Evolutionary conservation across 1,140 invertebrate genomes (phyloP), one percentile per base, ranked within the genome.

Genomic region (Drosophila athabasca): DNA sequence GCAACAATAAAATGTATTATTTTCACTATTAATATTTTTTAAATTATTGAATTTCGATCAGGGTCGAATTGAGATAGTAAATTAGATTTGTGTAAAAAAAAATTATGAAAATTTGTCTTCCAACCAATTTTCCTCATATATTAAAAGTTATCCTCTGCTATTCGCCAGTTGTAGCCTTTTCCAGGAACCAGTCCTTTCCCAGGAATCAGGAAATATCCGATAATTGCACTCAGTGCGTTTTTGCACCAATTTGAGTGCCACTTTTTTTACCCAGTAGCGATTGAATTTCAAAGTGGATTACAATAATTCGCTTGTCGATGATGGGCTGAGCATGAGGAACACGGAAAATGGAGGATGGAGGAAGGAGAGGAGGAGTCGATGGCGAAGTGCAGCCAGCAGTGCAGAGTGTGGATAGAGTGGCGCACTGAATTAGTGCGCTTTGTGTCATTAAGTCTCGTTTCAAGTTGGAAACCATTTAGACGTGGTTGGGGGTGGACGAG

Each of bases 391-490:
- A 13, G 31, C 31, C 9, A 24, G 24, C 24, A 26, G 31, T 35
- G 24, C 53, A 17, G 39, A 31, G 45, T 43, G 6, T 17, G n/a
- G 39, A 15, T 8, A 0, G 15, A 51, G 24, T 48, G 44, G 50
- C 41, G 43, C 52, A 59, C 67, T 58, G 78, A 85, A 85, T 85
- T 85, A 87, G 82, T 81, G 82, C 82, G 82, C 82, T 87, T 85
- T 77, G 82, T 85, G 81, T 87, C 77, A 85, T 85, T 85, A 87
- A 81, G 77, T 68, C 62, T 81, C 82, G 82, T 68, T 85, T 87
- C 82, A 85, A 68, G 45, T 75, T 78, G 77, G 78, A 51, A 57
- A 75, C 71, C 72, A 75, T 75, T 77, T 77, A 13, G 24, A 19
- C 24, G 24, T 5, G 24, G 5, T 19, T 19, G 17, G 4, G 24